These are phyloP conservation scores for Drosophila robusta DNA, from an alignment of 2,888 invertebrate genomes.

Conservation along the genomic window DNA sequence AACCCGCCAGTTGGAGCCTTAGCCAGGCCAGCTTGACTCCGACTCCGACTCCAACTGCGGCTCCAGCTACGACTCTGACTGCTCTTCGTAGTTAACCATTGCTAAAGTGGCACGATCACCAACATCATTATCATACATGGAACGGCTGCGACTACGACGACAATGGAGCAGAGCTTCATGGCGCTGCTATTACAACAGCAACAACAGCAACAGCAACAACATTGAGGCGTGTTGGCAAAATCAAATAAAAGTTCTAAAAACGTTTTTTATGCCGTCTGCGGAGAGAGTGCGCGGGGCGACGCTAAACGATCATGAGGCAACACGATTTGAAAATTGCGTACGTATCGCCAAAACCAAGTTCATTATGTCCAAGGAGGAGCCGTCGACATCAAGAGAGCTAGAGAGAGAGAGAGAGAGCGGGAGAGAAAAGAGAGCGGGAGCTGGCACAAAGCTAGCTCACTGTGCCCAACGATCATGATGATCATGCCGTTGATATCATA, in stretches of 20 bases:
- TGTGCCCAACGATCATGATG: constrained; percentile 69
- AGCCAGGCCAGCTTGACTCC: constrained; percentile 18
- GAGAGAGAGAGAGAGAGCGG: background rate
- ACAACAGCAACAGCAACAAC: constrained; percentile 25
- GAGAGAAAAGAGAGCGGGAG: constrained; percentile 21
- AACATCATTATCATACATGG: constrained; percentile 79
- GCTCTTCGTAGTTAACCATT: constrained; percentile 69
- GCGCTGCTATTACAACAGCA: constrained; percentile 28
- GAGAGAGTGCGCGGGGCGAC: background rate
- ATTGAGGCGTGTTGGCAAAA: constrained; percentile 60
- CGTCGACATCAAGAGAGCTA: constrained; percentile 13
- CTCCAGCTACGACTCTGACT: constrained; percentile 15
- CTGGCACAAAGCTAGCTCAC: constrained; percentile 69
- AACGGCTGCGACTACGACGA: constrained; percentile 30
- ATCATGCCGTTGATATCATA: constrained; percentile 73
- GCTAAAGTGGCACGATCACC: constrained; percentile 82
- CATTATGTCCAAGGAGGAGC: constrained; percentile 74
- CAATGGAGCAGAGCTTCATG: constrained; percentile 47
- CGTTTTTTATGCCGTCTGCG: constrained; percentile 49
- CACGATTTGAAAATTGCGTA: constrained; percentile 79
- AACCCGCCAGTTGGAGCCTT: constrained; percentile 48
- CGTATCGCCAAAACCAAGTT: constrained; percentile 72
- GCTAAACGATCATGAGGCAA: constrained; percentile 56
- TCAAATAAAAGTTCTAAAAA: constrained; percentile 74
- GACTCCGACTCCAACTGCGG: background rate